phyloP scores from a whole-genome alignment of 2,888 invertebrate species.

The Busseola fusca region DNA sequence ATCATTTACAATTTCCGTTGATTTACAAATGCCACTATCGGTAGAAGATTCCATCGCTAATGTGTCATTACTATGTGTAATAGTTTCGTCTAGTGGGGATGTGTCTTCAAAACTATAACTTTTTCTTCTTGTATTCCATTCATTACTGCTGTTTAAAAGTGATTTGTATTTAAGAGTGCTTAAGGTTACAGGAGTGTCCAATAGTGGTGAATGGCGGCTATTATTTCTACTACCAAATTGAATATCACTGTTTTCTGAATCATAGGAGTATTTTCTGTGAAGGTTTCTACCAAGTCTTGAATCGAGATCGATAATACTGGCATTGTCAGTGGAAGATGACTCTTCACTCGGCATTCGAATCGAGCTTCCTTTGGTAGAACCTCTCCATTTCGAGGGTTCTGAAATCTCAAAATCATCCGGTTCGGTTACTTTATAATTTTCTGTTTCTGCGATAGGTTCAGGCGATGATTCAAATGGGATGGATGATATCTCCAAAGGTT shows the following conservation, averaged over 20 bases:
- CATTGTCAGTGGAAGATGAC: constrained; percentile 84
- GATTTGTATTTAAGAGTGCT: constrained; percentile 85
- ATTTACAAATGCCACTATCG: constrained; percentile 93
- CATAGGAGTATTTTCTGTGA: constrained; percentile 78
- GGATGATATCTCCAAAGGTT: constrained; percentile 85
- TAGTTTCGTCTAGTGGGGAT: constrained; percentile 76
- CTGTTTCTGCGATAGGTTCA: constrained; percentile 74
- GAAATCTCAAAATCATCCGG: constrained; percentile 89
- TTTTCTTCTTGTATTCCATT: constrained; percentile 93
- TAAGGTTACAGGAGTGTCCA: constrained; percentile 79
- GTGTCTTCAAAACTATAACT: constrained; percentile 92
- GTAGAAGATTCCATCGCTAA: constrained; percentile 92
- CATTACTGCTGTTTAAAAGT: constrained; percentile 82
- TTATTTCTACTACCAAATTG: constrained; percentile 72
- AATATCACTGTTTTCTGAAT: constrained; percentile 79
- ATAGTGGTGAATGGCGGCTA: constrained; percentile 76
- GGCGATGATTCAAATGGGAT: constrained; percentile 78
- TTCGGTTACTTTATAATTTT: constrained; percentile 86
- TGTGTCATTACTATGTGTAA: constrained; percentile 81
- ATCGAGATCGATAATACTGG: constrained; percentile 84
- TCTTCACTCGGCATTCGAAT: constrained; percentile 91
- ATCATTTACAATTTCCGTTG: constrained; percentile 90
- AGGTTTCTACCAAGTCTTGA: constrained; percentile 73
- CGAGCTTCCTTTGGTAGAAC: constrained; percentile 90
- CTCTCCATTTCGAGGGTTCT: constrained; percentile 91